Conservation (phyloP, 2,113 vertebrate species). For the Siniperca chuatsi region DNA sequence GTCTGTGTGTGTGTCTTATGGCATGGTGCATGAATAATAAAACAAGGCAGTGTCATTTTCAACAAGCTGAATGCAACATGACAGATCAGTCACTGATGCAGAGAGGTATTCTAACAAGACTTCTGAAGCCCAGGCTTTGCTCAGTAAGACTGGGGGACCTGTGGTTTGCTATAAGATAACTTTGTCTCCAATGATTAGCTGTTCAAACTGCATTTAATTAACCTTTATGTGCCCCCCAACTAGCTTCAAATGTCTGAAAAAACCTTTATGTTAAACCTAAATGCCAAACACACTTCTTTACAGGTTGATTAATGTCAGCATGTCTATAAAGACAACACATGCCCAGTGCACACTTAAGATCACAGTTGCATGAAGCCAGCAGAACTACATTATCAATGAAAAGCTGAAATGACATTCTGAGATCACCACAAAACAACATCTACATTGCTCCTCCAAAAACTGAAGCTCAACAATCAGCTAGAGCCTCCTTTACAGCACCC, state of each 20-base stretch:
- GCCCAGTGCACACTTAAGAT: no score
- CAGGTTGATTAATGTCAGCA: neutral
- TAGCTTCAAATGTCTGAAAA: neutral
- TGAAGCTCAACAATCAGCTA: neutral
- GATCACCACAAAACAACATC: neutral
- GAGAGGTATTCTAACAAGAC: neutral
- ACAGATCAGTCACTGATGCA: slow-evolving; percentile 34
- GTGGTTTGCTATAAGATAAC: neutral
- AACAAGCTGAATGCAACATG: slow-evolving; percentile 37
- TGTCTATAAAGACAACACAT: neutral
- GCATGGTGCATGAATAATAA: slow-evolving; percentile 36
- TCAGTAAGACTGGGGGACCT: neutral
- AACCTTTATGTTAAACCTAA: neutral
- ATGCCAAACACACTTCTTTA: neutral
- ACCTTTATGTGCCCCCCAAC: neutral
- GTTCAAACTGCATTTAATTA: neutral
- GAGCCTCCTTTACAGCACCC: neutral
- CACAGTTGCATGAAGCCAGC: neutral
- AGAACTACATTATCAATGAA: neutral
- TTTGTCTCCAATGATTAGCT: slow-evolving; percentile 2
- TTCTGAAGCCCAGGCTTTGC: neutral
- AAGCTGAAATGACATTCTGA: neutral
- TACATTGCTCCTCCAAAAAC: neutral
- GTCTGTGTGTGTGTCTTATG: slow-evolving; percentile 7
- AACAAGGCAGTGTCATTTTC: slow-evolving; percentile 28